Evolutionary conservation across 1,140 invertebrate species (phyloP).

Genomic region (Subanguina moxae): DNA sequence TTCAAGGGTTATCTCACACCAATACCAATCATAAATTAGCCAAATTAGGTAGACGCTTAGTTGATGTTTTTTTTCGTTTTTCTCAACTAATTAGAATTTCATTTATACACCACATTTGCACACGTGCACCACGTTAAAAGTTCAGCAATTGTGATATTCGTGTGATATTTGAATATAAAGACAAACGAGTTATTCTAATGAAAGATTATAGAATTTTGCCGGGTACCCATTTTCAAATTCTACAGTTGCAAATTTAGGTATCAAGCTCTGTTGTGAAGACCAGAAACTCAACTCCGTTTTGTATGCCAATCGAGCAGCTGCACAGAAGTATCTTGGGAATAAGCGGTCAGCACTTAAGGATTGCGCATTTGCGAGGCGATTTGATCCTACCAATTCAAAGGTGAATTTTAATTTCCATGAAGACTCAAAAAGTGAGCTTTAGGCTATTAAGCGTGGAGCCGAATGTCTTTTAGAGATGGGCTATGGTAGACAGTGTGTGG

Average conservation of each 20-base stretch:
- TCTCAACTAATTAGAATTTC: too few relatives aligned
- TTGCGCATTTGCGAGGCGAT: conserved; percentile 61
- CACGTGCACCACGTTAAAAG: too few relatives aligned
- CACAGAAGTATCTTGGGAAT: conserved; percentile 81
- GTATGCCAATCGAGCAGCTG: conserved; percentile 83
- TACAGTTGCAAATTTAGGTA: conserved; percentile 64
- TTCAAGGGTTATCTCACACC: too few relatives aligned
- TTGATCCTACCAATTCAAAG: conserved; percentile 61
- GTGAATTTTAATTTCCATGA: conserved; percentile 22
- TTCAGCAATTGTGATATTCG: too few relatives aligned
- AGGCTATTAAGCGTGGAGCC: conserved; percentile 45
- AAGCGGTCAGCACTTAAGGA: conserved; percentile 61
- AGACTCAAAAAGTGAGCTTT: neutral
- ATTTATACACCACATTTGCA: too few relatives aligned
- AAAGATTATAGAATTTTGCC: too few relatives aligned
- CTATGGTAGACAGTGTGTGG: conserved; percentile 41
- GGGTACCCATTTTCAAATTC: too few relatives aligned
- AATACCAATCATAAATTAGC: too few relatives aligned
- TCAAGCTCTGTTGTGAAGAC: conserved; percentile 75
- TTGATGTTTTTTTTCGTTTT: too few relatives aligned
- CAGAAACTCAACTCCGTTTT: conserved; percentile 73
- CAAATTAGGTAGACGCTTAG: too few relatives aligned
- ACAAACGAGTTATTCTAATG: too few relatives aligned
- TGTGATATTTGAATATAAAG: too few relatives aligned
- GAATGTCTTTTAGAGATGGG: conserved; percentile 48